Percentiles rank a stretch among this genome's conserved stretches.
Conservation (phyloP, 2,888 invertebrate species). For the Chorisops tibialis region DNA sequence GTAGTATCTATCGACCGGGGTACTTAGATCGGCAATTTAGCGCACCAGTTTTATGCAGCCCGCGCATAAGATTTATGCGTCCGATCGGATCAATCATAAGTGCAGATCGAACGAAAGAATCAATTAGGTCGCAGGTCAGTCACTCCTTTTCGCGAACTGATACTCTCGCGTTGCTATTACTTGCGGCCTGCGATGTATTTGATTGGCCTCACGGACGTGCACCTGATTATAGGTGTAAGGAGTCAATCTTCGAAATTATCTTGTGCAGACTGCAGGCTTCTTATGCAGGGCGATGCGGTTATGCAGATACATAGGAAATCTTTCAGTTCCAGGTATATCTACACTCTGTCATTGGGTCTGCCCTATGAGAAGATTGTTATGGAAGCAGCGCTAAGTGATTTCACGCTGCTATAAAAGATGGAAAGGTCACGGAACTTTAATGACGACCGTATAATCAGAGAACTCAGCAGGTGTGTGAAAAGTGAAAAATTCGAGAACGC, state of each 20-base stretch:
- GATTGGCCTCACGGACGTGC: conserved; percentile 54
- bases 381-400: not conserved
- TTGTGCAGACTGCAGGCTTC: not conserved
- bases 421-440: conserved; percentile 11
- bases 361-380: conserved; percentile 1
- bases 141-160: conserved; percentile 29
- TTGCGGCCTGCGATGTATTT: conserved; percentile 41
- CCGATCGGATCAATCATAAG: conserved; percentile 8
- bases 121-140: conserved; percentile 23
- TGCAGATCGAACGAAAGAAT: conserved; percentile 16
- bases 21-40: conserved; percentile 46
- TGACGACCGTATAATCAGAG: conserved; percentile 9
- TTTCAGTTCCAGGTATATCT: no score
- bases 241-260: conserved; percentile 18
- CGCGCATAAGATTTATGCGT: conserved; percentile 3
- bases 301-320: conserved; percentile 4
- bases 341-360: no score
- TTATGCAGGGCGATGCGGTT: not conserved
- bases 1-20: not conserved
- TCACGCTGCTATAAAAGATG: not conserved
- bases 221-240: conserved; percentile 51
- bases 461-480: not conserved
- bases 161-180: conserved; percentile 37
- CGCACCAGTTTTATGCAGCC: conserved; percentile 38
- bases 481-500: no score